These are phyloP conservation scores for Drosophila testacea DNA, from an alignment of 2,888 invertebrate genomes.

Conservation along the genomic window DNA sequence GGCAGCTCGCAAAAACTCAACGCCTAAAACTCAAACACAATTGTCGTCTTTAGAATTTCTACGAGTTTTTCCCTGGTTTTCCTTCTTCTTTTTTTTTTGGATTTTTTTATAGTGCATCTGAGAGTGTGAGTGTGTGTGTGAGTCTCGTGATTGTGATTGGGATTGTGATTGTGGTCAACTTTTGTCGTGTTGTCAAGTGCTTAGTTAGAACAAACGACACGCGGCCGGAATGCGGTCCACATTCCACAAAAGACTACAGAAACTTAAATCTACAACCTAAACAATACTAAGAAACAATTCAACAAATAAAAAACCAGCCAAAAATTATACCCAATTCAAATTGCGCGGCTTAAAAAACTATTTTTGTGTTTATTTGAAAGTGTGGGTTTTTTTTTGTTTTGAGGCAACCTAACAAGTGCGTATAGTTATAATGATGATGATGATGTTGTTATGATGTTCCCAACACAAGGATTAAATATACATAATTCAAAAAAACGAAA, in stretches of 20 bases:
- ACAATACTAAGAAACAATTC: background rate
- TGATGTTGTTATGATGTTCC: slow-evolving; percentile 12
- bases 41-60: slow-evolving; percentile 43
- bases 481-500: slow-evolving; percentile 1
- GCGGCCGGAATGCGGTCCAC: background rate
- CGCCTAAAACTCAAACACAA: slow-evolving; percentile 13
- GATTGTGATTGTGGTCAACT: background rate
- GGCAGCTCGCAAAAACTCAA: slow-evolving; percentile 41
- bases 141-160: background rate
- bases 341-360: background rate
- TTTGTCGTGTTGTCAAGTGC: slow-evolving; percentile 7
- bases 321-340: background rate
- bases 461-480: slow-evolving; percentile 23
- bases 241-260: background rate
- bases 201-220: background rate
- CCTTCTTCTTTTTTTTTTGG: background rate
- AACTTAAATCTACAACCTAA: no score
- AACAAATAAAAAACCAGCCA: background rate
- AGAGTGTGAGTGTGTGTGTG: slow-evolving; percentile 4
- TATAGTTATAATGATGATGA: background rate
- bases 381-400: slow-evolving; percentile 10
- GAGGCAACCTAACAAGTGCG: slow-evolving; percentile 40
- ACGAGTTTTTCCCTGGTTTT: background rate
- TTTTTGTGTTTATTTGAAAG: slow-evolving; percentile 18
- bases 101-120: background rate